Evolutionary conservation across 2,888 invertebrate species (phyloP).

Genomic region (Maniola hyperantus): DNA sequence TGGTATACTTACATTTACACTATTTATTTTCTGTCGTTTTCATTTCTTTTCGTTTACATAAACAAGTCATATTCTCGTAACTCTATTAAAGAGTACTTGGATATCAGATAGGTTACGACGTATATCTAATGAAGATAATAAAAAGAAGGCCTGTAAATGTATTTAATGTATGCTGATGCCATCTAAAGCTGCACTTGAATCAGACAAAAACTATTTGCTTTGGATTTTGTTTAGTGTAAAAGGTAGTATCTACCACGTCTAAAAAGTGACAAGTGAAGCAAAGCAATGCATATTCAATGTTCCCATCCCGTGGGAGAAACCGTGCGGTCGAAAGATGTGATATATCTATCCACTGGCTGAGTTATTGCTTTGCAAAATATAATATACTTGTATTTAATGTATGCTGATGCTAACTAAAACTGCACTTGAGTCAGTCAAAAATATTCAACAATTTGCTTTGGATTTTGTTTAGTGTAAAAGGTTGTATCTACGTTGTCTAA

Average conservation of each 20-base stretch:
- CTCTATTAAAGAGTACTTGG: not conserved
- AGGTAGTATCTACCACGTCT: not conserved
- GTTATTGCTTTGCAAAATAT: conserved; percentile 44
- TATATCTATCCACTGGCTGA: conserved; percentile 36
- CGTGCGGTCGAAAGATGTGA: conserved; percentile 35
- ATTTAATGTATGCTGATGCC: too few species aligned
- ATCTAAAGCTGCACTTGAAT: too few species aligned
- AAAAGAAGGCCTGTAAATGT: too few species aligned
- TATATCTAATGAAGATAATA: too few species aligned
- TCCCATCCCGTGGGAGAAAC: conserved; percentile 36
- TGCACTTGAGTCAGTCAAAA: too few species aligned
- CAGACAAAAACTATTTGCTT: too few species aligned
- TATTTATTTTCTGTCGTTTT: not conserved
- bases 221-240: not conserved
- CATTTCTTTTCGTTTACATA: not conserved
- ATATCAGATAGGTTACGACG: too few species aligned
- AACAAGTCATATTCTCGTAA: too few species aligned
- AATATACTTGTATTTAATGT: conserved; percentile 16
- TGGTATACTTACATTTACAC: conserved; percentile 27
- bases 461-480: not conserved
- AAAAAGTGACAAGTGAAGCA: conserved; percentile 33
- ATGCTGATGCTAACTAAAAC: too few species aligned
- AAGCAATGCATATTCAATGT: conserved; percentile 27
- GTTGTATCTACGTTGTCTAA: not conserved
- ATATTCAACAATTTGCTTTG: too few species aligned